Percentiles rank a stretch among this genome's conserved stretches.
These are phyloP conservation scores for Ceyx melanurus DNA, from an alignment of 2,113 vertebrate genomes.

Conservation along the genomic window DNA sequence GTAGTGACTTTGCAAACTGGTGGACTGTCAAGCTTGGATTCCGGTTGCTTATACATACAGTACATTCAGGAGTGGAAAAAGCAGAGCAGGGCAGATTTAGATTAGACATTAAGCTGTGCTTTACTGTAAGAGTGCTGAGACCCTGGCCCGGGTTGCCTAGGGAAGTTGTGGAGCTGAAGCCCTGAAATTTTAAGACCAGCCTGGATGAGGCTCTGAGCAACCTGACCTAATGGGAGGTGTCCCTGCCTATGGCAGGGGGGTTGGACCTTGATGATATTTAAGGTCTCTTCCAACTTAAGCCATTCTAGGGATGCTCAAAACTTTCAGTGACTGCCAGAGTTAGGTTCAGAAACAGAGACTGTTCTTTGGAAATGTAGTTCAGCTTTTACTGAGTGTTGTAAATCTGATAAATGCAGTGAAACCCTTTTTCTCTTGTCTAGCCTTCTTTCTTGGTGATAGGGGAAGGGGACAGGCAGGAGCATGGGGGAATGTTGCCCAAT, in stretches of 20 bases:
- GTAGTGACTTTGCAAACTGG: background rate
- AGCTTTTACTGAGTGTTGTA: background rate
- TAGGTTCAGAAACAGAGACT: background rate
- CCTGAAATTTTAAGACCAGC: too few relatives aligned
- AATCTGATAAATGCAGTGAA: background rate
- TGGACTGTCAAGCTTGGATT: background rate
- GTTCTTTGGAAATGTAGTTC: background rate
- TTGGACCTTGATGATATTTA: too few relatives aligned
- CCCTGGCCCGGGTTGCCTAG: too few relatives aligned
- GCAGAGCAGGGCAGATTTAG: too few relatives aligned
- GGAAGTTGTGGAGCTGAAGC: too few relatives aligned
- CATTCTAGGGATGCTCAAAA: background rate
- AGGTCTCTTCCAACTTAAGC: too few relatives aligned
- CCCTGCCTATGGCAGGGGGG: too few relatives aligned
- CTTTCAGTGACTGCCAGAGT: background rate
- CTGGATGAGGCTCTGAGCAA: too few relatives aligned
- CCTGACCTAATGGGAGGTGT: too few relatives aligned
- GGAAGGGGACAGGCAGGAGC: too few relatives aligned
- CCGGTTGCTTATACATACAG: background rate
- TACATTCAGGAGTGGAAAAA: background rate
- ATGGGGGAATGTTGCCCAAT: background rate
- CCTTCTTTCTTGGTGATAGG: rapidly evolving
- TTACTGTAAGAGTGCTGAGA: too few relatives aligned
- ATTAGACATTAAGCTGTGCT: too few relatives aligned
- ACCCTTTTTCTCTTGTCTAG: background rate